These are phyloP conservation scores for Allacma fusca DNA, from an alignment of 2,888 invertebrate species.

Conservation along the genomic window DNA sequence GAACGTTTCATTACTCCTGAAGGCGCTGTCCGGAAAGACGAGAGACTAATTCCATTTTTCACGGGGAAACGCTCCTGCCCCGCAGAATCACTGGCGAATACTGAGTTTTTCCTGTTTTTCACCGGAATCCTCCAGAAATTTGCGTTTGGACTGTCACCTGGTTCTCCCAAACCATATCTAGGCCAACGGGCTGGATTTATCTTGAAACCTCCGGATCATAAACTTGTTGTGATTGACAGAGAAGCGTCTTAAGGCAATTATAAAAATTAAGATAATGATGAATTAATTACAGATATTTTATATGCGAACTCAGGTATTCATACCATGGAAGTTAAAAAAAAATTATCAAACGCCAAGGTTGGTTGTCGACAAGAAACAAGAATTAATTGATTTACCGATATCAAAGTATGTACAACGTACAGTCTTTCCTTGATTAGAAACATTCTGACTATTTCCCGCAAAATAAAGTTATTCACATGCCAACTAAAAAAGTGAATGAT, in stretches of 20 bases:
- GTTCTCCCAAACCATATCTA: slow-evolving; percentile 50
- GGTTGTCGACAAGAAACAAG: no score
- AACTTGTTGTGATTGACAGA: slow-evolving; percentile 73
- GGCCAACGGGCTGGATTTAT: slow-evolving; percentile 56
- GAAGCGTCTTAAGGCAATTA: neutral
- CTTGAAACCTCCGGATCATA: slow-evolving; percentile 68
- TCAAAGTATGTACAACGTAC: no score
- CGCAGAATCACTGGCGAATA: slow-evolving; percentile 57
- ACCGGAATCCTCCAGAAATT: slow-evolving; percentile 58
- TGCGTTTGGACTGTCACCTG: slow-evolving; percentile 54
- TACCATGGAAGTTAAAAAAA: no score
- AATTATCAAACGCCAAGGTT: no score
- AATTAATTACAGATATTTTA: no score
- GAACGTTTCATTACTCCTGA: slow-evolving; percentile 52
- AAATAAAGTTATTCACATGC: no score
- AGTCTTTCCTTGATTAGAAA: no score
- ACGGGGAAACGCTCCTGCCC: slow-evolving; percentile 60
- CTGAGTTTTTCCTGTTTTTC: slow-evolving; percentile 59
- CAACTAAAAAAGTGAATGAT: no score
- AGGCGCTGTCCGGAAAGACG: slow-evolving; percentile 58
- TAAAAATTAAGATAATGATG: no score
- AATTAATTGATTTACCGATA: no score
- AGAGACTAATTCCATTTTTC: slow-evolving; percentile 54
- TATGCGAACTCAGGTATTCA: no score
- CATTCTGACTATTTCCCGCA: no score